phyloP scores from a whole-genome alignment of 1,140 invertebrate species.

The Cheumatopsyche charites region DNA sequence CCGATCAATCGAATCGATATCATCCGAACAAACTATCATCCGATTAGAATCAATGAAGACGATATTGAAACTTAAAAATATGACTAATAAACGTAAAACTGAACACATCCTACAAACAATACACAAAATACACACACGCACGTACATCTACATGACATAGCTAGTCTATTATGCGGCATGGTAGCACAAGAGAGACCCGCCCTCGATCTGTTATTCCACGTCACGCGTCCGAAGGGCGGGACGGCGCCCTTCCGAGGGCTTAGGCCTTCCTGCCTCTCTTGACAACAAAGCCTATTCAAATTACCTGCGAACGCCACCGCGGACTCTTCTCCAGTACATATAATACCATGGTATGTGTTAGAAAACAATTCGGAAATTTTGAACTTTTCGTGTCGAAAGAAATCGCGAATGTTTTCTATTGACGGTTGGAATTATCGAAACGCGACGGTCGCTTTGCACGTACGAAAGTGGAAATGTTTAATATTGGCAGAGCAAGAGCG shows the following conservation, averaged over 20 bases:
- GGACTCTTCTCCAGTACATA: neutral
- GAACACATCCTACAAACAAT: too few species aligned
- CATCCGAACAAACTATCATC: too few species aligned
- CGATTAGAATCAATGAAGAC: too few species aligned
- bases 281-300: constrained; percentile 43
- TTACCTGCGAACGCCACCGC: constrained; percentile 30
- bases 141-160: neutral
- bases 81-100: too few species aligned
- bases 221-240: constrained; percentile 19
- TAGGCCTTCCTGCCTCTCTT: constrained; percentile 13
- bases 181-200: neutral
- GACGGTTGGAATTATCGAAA: neutral
- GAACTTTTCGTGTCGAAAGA: neutral
- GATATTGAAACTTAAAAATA: too few species aligned
- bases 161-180: neutral
- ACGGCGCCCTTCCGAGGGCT: neutral
- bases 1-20: too few species aligned
- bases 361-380: too few species aligned
- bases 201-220: constrained; percentile 10
- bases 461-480: too few species aligned
- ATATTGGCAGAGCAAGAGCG: too few species aligned
- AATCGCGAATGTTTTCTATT: too few species aligned
- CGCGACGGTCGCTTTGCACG: too few species aligned
- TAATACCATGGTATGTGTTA: neutral
- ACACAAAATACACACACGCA: neutral